Percentiles rank a stretch among this genome's conserved stretches.
phyloP scores from a whole-genome alignment of 2,113 vertebrate species.

The Aegypius monachus region DNA sequence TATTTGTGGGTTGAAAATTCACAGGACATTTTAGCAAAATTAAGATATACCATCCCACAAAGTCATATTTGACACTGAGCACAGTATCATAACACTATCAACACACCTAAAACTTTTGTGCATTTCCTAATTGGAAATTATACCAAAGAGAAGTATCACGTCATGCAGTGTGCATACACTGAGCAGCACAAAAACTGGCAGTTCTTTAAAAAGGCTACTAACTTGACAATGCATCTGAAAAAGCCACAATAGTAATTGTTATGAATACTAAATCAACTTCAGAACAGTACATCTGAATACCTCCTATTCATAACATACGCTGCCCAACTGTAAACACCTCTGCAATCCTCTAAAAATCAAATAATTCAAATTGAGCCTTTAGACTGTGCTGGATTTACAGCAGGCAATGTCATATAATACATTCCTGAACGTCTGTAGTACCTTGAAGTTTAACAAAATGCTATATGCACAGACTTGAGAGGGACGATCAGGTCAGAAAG shows the following conservation, averaged over 20 bases:
- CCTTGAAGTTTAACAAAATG: not conserved
- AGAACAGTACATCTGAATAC: not conserved
- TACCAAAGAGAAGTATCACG: not conserved
- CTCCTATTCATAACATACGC: not conserved
- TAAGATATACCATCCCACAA: slow-evolving; percentile 8
- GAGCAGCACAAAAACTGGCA: not conserved
- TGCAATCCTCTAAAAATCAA: not conserved
- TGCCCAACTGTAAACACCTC: not conserved
- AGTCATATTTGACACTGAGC: not conserved
- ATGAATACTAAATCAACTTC: not conserved
- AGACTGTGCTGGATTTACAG: not conserved
- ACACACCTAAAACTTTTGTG: not conserved
- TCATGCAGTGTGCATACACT: not conserved
- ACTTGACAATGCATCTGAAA: not conserved
- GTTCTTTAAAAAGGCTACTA: not conserved
- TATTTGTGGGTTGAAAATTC: not conserved
- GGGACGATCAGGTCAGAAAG: not conserved
- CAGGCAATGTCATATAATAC: not conserved
- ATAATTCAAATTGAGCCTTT: not conserved
- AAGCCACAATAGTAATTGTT: not conserved
- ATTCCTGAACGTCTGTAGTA: not conserved
- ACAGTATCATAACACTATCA: not conserved
- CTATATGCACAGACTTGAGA: not conserved
- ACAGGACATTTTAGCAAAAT: not conserved
- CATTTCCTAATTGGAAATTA: slow-evolving; percentile 26